A percentile compares a stretch with the other conserved stretches of the same genome.
Evolutionary conservation across 2,888 invertebrate genomes (phyloP).

Genomic region (Lymantria dispar): DNA sequence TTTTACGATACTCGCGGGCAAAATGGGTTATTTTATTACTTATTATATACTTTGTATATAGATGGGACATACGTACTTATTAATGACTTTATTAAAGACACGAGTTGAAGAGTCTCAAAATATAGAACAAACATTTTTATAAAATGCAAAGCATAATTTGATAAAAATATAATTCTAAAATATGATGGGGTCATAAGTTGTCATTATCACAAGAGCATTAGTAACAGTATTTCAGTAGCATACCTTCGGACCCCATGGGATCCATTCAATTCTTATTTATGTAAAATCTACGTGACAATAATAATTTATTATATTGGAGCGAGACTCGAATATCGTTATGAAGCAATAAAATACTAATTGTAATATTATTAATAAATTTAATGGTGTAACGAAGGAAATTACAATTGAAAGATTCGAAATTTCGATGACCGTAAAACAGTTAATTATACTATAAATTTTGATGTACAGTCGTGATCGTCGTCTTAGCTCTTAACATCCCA

Average conservation of each 20-base stretch:
- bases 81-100: too few relatives aligned
- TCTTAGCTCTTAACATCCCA: too few relatives aligned
- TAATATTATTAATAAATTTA: conserved; percentile 22
- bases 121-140: not conserved
- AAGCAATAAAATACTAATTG: conserved; percentile 20
- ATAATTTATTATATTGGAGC: conserved; percentile 42
- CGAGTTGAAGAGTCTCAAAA: too few relatives aligned
- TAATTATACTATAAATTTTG: too few relatives aligned
- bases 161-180: not conserved
- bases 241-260: conserved; percentile 8
- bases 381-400: conserved; percentile 13
- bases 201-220: conserved; percentile 13
- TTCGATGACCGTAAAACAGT: too few relatives aligned
- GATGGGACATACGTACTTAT: too few relatives aligned
- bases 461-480: too few relatives aligned
- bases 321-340: conserved; percentile 31
- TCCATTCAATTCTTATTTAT: conserved; percentile 25
- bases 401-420: too few relatives aligned
- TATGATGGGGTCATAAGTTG: not conserved
- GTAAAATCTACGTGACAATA: conserved; percentile 34
- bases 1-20: too few relatives aligned
- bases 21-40: too few relatives aligned
- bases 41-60: too few relatives aligned
- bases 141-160: too few relatives aligned
- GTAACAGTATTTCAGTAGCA: conserved; percentile 5